Conservation (phyloP, 2,888 invertebrate genomes). For the Brassicogethes aeneus region DNA sequence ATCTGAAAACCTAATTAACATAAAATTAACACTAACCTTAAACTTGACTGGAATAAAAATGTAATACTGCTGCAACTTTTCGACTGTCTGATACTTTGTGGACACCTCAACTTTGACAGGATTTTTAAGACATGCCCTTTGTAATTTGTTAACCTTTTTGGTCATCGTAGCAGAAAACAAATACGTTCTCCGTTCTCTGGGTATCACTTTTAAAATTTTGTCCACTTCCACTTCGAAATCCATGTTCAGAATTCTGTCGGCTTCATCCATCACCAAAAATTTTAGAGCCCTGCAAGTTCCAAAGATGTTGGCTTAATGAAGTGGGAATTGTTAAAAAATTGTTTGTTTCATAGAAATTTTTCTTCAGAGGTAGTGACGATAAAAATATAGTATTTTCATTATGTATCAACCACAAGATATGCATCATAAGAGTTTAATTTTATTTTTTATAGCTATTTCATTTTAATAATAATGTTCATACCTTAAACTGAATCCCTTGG, state of each 20-base stretch:
- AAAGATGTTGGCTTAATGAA: constrained; percentile 7
- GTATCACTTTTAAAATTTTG: constrained; percentile 87
- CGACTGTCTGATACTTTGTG: constrained; percentile 96
- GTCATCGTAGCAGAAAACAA: constrained; percentile 99
- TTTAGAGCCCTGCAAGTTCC: constrained; percentile 22
- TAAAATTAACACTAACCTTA: constrained; percentile 68
- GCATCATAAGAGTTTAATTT: background rate
- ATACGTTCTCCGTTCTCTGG: constrained; percentile 83
- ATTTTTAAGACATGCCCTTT: constrained; percentile 87
- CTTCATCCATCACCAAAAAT: constrained; percentile 92
- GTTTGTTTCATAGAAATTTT: background rate
- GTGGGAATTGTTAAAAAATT: constrained; percentile 6
- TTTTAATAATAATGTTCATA: constrained; percentile 72
- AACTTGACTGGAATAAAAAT: constrained; percentile 92
- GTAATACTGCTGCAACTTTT: constrained; percentile 90
- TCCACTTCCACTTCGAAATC: constrained; percentile 98
- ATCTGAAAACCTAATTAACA: no score
- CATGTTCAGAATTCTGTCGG: constrained; percentile 97
- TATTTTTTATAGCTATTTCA: constrained; percentile 49
- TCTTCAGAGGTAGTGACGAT: constrained; percentile 20
- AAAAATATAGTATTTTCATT: constrained; percentile 5
- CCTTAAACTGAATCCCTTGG: constrained; percentile 82
- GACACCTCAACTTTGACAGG: constrained; percentile 95
- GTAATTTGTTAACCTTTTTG: constrained; percentile 90
- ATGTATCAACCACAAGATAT: no score